Evolutionary conservation across 2,888 invertebrate species (phyloP), one percentile per base, ranked within the genome.

Genomic region (Lithophane socia): DNA sequence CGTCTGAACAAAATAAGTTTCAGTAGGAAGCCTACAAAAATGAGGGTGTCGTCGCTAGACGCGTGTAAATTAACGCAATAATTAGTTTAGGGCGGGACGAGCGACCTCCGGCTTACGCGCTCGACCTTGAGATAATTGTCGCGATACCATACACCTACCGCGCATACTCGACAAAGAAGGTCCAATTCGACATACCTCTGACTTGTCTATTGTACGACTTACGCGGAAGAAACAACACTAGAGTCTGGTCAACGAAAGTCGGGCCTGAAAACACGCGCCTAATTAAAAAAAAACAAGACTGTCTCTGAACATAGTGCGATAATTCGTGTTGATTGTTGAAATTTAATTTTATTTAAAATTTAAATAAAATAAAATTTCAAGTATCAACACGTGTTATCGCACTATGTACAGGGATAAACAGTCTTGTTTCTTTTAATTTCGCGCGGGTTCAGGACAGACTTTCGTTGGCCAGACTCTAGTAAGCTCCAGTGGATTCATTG

Each of bases 11-110:
- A 64, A 56, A 49, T 47, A 52, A 16, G 21, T 77, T 74, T 69
- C 16, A 68, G 24, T 56, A 54, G 54, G 56, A 82, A 79, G 71
- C 73, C 61, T 42, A 54, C 54, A 66, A 74, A 73, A 60, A 47
- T 29, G 24, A 58, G 56, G 16, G 49, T 60, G 58, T 67, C 69
- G 44, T 58, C 64, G 67, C 56, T 2, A 61, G 66, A 74, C 47
- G 60, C 47, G 67, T 54, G 60, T 77, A 76, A 80, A 82, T 85
- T 73, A 79, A 61, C 56, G 37, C 54, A 70, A 66, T 89, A 85
- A 85, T 87, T 88, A 84, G 74, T 75, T 69, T 64, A 76, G 82
- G 83, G 85, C 73, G 82, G 74, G 84, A 72, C 83, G 63, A 70
- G 24, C 44, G 83, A 87, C 80, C 88, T 80, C 71, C 61, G 70